Conservation (phyloP, 1,140 invertebrate genomes). For the Marisa cornuarietis region DNA sequence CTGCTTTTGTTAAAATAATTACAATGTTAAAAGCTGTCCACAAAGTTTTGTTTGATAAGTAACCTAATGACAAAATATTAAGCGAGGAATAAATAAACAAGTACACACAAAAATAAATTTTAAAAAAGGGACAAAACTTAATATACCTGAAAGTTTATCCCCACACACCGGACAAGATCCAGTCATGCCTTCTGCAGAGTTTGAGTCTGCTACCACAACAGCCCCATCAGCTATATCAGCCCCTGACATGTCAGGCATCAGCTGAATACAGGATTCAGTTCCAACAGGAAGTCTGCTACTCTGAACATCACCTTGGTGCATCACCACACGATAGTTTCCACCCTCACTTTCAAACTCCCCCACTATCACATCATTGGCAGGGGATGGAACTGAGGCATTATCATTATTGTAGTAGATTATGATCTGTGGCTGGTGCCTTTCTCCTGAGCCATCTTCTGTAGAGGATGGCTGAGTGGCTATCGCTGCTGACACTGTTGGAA, state of each 20-base stretch:
- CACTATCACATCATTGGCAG: constrained; percentile 41
- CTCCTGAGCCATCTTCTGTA: background rate
- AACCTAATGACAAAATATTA: background rate
- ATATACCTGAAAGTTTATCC: constrained; percentile 56
- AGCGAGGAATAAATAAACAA: background rate
- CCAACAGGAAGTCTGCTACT: constrained; percentile 3
- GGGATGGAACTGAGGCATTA: constrained; percentile 34
- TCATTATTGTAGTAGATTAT: constrained; percentile 46
- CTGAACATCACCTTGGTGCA: constrained; percentile 28
- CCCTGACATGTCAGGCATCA: constrained; percentile 15
- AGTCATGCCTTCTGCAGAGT: background rate
- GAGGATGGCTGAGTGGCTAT: background rate
- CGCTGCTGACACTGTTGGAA: background rate
- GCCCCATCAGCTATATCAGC: constrained; percentile 20
- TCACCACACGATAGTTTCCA: constrained; percentile 32
- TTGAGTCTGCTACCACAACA: constrained; percentile 3
- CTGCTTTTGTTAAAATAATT: no score
- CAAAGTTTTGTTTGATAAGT: background rate
- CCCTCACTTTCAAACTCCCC: constrained; percentile 30
- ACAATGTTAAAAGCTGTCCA: no score
- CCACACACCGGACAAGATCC: constrained; percentile 55
- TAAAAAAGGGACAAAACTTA: background rate
- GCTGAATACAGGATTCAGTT: constrained; percentile 1
- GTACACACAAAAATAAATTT: background rate
- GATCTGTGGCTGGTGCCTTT: constrained; percentile 32